Evolutionary conservation across 2,113 vertebrate species (phyloP), one percentile per base, ranked within the genome.

Genomic region (Vombatus ursinus): DNA sequence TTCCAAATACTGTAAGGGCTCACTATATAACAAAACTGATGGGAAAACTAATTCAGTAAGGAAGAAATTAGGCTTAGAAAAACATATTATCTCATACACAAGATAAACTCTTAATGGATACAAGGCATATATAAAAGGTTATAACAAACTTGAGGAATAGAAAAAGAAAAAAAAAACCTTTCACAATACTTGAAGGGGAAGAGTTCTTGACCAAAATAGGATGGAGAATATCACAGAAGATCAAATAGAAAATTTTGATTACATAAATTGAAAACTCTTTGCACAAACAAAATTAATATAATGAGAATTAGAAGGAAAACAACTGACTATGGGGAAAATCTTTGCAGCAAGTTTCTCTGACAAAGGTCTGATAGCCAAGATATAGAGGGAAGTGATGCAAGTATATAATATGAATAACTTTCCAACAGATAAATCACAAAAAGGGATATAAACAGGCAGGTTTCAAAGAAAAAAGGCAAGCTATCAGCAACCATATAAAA

Each of bases 81-180:
- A 61, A 61, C 28, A 37, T 84, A 77, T 77, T 22, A 77, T 44
- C 37, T 84, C 68, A 84, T 84, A 84, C 68, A 84, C 16, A 37
- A 68, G 57, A 68, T 68, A 68, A 68, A 68, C 57, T 44, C n/a
- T 11, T 84, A 84, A 22, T 84, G n/a, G 6, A 22, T n/a, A 44
- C 37, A 77, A 77, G 16, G 1, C 68, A 84, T 44, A 44, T 84
- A 8, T 84, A 44, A 44, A 84, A 84, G 19, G 19, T 84, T 84
- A 84, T 84, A 68, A 31, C 57, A 84, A 68, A 37, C 31, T 68
- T 37, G n/a, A 84, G 37, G n/a, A 84, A 44, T n/a, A 84, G 68
- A 84, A 77, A 95, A 98, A 98, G 37, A 77, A n/a, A 44, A 84
- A 44, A 84, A 44, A n/a, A 8, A 54, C 7, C 28, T 61, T 44